Evolutionary conservation across 2,113 vertebrate genomes (phyloP).

Genomic region (Pelodiscus sinensis): DNA sequence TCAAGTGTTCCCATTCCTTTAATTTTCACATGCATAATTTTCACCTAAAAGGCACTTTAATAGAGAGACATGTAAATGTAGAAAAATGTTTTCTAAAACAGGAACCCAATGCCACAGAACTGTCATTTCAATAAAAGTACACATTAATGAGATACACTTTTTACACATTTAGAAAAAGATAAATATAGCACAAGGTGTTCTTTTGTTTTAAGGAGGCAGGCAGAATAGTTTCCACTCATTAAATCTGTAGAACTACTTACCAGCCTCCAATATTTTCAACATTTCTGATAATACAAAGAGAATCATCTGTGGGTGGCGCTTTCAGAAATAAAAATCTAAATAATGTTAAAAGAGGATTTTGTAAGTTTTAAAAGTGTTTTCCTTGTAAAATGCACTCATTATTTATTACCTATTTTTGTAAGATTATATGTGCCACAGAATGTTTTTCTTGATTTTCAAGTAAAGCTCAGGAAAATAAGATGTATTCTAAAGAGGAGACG

Average conservation of each 20-base stretch:
- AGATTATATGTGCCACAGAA: not conserved
- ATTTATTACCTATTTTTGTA: not conserved
- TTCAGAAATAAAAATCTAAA: slow-evolving; percentile 45
- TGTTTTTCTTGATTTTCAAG: slow-evolving; percentile 35
- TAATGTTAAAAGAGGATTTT: slow-evolving; percentile 7
- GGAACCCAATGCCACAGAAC: fast-evolving
- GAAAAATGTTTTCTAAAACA: not conserved
- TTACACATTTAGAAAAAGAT: not conserved
- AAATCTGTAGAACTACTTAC: slow-evolving; percentile 43
- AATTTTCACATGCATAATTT: not conserved
- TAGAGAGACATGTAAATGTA: not conserved
- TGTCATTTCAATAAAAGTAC: not conserved
- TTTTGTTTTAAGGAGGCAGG: not conserved
- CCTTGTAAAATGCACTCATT: not conserved
- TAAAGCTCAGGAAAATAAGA: not conserved
- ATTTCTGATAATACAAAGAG: slow-evolving; percentile 26
- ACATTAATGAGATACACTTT: not conserved
- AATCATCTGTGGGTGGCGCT: not conserved
- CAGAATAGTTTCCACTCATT: not conserved
- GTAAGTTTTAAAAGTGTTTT: not conserved
- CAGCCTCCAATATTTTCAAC: not conserved
- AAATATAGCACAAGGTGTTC: not conserved
- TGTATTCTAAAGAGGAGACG: not conserved
- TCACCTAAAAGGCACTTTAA: not conserved
- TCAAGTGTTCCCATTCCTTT: not conserved